Evolutionary conservation across 2,888 invertebrate genomes (phyloP), one percentile per base, ranked within the genome.

Genomic region (Tinea pellionella): DNA sequence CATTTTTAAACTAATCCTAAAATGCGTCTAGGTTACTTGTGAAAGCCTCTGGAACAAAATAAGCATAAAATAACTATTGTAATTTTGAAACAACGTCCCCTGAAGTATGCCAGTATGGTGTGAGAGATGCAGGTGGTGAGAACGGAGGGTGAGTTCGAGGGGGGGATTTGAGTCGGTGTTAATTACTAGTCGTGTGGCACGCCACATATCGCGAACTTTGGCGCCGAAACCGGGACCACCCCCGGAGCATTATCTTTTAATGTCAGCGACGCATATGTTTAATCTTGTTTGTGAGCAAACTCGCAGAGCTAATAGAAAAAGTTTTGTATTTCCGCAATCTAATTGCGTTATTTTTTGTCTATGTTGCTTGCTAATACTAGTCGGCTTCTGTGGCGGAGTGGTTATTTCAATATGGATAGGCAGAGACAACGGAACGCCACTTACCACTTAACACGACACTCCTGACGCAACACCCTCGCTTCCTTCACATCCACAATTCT

Each of bases 181-280:
- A 85, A 87, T 87, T 84, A 85, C 85, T 80, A 80, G 80, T 84
- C 81, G 77, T 80, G 83, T 73, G 85, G 84, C 77, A 71, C 69
- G 73, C 84, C 86, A 76, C 86, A 86, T 78, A 84, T 84, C 85
- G 79, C 77, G 73, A 84, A 86, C 80, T 86, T 84, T 82, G 78
- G 77, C 82, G 78, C 79, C 78, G 77, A 71, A 75, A 75, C 73
- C 70, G 74, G 70, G 69, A 68, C 12, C 73, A 51, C 68, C 19
- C 42, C 59, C 59, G 32, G 12, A 30, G 69, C 78, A 79, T 80
- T 82, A 80, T 81, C 77, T 79, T 80, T 77, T 75, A 74, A 76
- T 76, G 76, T 74, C 77, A 72, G 73, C 72, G 70, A 69, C 66
- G 66, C 61, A 63, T 68, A 65, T 67, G 67, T 67, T 72, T 71